Evolutionary conservation across 2,113 vertebrate genomes (phyloP).

Genomic region (Rhabdomys dilectus): DNA sequence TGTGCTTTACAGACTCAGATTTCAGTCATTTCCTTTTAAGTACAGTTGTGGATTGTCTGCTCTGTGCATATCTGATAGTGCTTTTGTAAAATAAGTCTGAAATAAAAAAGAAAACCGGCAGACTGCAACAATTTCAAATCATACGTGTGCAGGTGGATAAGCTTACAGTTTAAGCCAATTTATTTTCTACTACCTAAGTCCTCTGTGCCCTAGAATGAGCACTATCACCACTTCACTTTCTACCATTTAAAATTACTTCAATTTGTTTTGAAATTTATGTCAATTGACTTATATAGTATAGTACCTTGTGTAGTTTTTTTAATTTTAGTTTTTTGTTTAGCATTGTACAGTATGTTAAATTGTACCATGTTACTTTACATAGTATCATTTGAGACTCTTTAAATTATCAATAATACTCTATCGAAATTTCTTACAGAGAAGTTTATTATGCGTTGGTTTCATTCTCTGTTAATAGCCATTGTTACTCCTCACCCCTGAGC

Average conservation of each 20-base stretch:
- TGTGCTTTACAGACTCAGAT: not conserved
- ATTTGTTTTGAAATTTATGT: not conserved
- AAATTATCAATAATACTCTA: not conserved
- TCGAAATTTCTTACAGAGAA: not conserved
- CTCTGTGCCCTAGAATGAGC: not conserved
- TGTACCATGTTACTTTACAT: not conserved
- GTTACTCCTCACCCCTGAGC: not conserved
- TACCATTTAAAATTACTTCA: not conserved
- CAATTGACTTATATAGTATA: not conserved
- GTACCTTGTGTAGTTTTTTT: not conserved
- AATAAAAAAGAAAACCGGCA: not conserved
- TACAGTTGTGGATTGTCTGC: not conserved
- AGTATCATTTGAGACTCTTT: not conserved
- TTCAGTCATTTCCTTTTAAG: conserved; percentile 9
- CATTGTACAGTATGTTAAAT: not conserved
- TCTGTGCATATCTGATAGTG: not conserved
- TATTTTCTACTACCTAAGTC: not conserved
- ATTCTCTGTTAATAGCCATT: not conserved
- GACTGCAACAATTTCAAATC: not conserved
- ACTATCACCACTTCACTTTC: not conserved
- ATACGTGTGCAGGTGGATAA: not conserved
- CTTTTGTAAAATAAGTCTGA: not conserved
- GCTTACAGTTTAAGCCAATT: not conserved
- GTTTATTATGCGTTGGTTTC: not conserved
- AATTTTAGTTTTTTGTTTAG: not conserved